These are phyloP conservation scores for Noturus placidus DNA, from an alignment of 2,113 vertebrate genomes.

Conservation along the genomic window DNA sequence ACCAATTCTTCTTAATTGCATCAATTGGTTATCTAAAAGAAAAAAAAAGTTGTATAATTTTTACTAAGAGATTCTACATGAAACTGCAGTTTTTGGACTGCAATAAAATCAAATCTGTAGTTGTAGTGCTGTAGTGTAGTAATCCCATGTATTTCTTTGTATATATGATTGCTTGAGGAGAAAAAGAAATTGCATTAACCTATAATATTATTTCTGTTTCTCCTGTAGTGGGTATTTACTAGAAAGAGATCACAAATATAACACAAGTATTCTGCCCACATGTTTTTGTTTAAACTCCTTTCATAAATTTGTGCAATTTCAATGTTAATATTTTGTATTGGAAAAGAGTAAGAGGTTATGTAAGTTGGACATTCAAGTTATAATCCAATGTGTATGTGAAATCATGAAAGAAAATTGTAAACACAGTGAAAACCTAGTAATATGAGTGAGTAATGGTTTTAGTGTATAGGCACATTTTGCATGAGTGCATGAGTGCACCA, in stretches of 20 bases:
- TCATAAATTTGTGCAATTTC: not conserved
- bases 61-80: not conserved
- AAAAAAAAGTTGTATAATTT: not conserved
- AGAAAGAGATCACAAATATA: not conserved
- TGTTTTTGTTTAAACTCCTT: not conserved
- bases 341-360: not conserved
- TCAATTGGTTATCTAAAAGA: not conserved
- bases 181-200: slow-evolving; percentile 3
- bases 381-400: not conserved
- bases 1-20: not conserved
- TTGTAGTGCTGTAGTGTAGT: not conserved
- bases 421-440: slow-evolving; percentile 6
- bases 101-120: not conserved
- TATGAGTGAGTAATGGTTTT: not conserved
- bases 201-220: slow-evolving; percentile 2
- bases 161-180: not conserved
- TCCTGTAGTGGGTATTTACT: slow-evolving; percentile 2
- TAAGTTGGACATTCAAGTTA: not conserved
- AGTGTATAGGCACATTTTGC: not conserved
- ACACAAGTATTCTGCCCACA: not conserved
- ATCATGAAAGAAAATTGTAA: not conserved
- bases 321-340: not conserved
- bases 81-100: not conserved
- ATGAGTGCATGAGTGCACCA: not conserved
- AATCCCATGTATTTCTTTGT: slow-evolving; percentile 2